phyloP scores from a whole-genome alignment of 2,888 invertebrate species.

The Liopterus haemorrhoidalis region DNA sequence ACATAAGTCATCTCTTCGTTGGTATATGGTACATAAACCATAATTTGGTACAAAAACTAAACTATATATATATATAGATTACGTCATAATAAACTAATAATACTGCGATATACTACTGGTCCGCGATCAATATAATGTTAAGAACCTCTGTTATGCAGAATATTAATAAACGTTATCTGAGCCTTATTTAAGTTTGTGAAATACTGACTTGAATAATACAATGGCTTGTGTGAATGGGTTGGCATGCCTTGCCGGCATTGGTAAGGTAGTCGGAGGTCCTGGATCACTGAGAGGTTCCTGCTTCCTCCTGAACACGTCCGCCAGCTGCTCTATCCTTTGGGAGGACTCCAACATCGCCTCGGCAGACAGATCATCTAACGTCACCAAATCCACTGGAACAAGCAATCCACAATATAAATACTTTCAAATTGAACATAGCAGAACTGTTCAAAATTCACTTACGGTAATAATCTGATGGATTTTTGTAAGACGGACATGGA shows the following conservation, averaged over 20 bases:
- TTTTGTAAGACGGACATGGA: slow-evolving; percentile 93
- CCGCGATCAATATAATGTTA: no score
- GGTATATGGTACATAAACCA: no score
- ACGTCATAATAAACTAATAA: no score
- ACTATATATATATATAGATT: no score
- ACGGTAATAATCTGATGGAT: slow-evolving; percentile 94
- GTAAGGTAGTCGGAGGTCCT: slow-evolving; percentile 73
- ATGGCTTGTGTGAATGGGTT: slow-evolving; percentile 65
- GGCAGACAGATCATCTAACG: slow-evolving; percentile 85
- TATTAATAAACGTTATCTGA: no score
- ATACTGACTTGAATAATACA: slow-evolving; percentile 58
- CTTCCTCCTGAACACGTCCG: slow-evolving; percentile 71
- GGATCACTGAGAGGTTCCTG: slow-evolving; percentile 59
- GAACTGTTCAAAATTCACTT: slow-evolving; percentile 44
- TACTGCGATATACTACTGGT: no score
- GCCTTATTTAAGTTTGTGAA: no score
- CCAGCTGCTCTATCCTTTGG: slow-evolving; percentile 84
- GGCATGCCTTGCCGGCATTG: slow-evolving; percentile 59
- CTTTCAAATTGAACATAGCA: slow-evolving; percentile 3
- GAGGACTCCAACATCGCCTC: slow-evolving; percentile 94
- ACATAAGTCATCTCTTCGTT: no score
- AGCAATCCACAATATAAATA: no score
- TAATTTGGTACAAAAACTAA: no score
- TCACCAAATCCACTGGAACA: slow-evolving; percentile 81
- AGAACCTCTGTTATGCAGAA: no score